Evolutionary conservation across 2,888 invertebrate genomes (phyloP).

Genomic region (Leptinotarsa haldemani): DNA sequence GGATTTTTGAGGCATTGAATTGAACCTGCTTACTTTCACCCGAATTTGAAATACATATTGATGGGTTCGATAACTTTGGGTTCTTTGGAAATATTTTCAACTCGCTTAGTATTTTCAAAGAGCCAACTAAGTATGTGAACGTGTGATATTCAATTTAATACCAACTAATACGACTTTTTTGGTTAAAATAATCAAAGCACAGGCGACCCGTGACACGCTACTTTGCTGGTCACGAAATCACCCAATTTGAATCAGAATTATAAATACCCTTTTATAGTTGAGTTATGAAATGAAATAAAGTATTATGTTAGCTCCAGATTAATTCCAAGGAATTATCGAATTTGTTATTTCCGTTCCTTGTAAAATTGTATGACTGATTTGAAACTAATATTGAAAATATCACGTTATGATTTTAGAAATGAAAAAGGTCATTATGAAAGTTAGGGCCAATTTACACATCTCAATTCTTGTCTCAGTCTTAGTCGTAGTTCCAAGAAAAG

Average conservation of each 20-base stretch:
- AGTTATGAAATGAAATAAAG: slow-evolving; percentile 5
- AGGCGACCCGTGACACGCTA: slow-evolving; percentile 57
- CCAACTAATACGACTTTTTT: slow-evolving; percentile 43
- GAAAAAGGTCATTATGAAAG: too few relatives aligned
- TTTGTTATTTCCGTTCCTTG: neutral
- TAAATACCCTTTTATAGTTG: slow-evolving; percentile 4
- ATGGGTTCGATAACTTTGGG: neutral
- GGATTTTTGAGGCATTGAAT: too few relatives aligned
- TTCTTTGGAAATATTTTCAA: neutral
- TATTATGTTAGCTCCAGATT: neutral
- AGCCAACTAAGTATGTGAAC: slow-evolving; percentile 20
- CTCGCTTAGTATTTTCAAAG: neutral
- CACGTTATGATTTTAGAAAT: neutral
- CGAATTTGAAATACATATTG: too few relatives aligned
- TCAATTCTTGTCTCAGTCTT: too few relatives aligned
- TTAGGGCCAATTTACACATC: too few relatives aligned
- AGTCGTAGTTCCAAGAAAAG: too few relatives aligned
- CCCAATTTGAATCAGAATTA: slow-evolving; percentile 13
- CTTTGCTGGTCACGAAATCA: slow-evolving; percentile 40
- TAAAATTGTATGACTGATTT: neutral
- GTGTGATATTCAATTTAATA: slow-evolving; percentile 42
- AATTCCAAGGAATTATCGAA: slow-evolving; percentile 4
- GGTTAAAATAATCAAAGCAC: slow-evolving; percentile 52
- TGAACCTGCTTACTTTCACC: too few relatives aligned
- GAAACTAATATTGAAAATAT: neutral